These are phyloP conservation scores for Microctenopoma steveboyesi DNA, from an alignment of 2,797 vertebrate species.

Conservation along the genomic window DNA sequence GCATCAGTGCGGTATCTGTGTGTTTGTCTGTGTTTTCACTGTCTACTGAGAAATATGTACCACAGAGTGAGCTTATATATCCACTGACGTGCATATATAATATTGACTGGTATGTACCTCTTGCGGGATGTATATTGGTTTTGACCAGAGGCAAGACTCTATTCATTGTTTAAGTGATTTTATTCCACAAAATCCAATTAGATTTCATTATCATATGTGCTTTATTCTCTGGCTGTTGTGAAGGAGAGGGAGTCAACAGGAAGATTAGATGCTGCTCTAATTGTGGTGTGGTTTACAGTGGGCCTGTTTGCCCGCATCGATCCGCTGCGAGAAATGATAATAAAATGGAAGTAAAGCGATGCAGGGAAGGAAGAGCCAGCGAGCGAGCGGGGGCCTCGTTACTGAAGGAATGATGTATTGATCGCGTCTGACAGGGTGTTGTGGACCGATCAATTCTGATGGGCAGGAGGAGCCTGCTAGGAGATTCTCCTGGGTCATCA, in stretches of 20 bases:
- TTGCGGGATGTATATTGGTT: constrained; percentile 43
- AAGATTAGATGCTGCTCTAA: constrained; percentile 86
- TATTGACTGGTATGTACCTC: constrained; percentile 59
- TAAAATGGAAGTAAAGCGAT: constrained; percentile 86
- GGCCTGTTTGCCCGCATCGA: constrained; percentile 87
- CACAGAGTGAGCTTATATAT: constrained; percentile 7
- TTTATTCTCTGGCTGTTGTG: constrained; percentile 65
- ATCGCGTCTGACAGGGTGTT: constrained; percentile 90
- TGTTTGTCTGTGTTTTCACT: not conserved
- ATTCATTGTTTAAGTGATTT: constrained; percentile 76
- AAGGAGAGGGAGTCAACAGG: constrained; percentile 77
- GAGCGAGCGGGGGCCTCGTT: constrained; percentile 79
- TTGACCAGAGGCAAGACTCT: constrained; percentile 48
- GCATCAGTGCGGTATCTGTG: not conserved
- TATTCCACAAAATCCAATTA: constrained; percentile 77
- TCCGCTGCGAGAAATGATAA: constrained; percentile 84
- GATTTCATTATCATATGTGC: constrained; percentile 79
- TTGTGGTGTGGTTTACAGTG: constrained; percentile 89
- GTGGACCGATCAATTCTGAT: constrained; percentile 89
- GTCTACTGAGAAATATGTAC: not conserved
- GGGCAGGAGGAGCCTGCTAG: constrained; percentile 83
- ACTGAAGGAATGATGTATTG: constrained; percentile 96
- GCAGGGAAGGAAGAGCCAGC: constrained; percentile 74
- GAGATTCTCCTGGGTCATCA: constrained; percentile 83
- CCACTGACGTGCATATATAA: constrained; percentile 31